Evolutionary conservation across 2,113 vertebrate genomes (phyloP), one percentile per base, ranked within the genome.

Genomic region (Colius striatus): DNA sequence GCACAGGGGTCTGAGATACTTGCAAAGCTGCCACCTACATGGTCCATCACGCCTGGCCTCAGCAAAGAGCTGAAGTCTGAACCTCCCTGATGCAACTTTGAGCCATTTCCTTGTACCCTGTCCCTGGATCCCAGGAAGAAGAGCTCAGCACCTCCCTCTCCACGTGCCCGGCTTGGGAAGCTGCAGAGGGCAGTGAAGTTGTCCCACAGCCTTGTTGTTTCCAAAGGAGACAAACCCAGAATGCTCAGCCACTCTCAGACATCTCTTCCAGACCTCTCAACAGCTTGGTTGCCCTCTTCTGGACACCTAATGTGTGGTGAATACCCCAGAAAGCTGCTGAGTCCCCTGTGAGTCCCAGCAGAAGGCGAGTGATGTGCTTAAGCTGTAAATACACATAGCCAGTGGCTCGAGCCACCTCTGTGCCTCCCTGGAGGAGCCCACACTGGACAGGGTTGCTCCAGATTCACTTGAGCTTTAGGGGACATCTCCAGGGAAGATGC

Each of bases 351-450:
- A 4, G 38, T 26, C 34, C 57, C 70, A 36, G 17, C 8, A 50
- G 41, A 13, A 54, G 53, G 36, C 0, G 3, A 3, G 26, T 67
- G 23, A 65, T 20, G 17, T 26, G 30, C 36, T 82, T 3, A 18
- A 73, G 6, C 11, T 60, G n/a, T 13, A 19, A 25, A 50, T 8
- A 26, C 3, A 5, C 32, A 5, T 0, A 13, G 22, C 50, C 22
- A 25, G 27, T 22, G 48, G 60, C 26, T 34, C 48, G 51, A 79
- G 55, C 34, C n/a, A 53, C 15, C 55, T 45, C 34, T 25, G 1
- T 12, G 30, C 34, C 45, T 48, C 29, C 18, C 13, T 6, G 32
- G 34, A 15, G n/a, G 30, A 86, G 26, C 22, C 22, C 41, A 30
- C 5, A 13, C 45, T 10, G 38, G 62, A 43, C 17, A 50, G 23